A percentile compares a stretch with the other conserved stretches of the same genome.
Conservation (phyloP, 2,888 invertebrate species). For the Pandemis heparana region DNA sequence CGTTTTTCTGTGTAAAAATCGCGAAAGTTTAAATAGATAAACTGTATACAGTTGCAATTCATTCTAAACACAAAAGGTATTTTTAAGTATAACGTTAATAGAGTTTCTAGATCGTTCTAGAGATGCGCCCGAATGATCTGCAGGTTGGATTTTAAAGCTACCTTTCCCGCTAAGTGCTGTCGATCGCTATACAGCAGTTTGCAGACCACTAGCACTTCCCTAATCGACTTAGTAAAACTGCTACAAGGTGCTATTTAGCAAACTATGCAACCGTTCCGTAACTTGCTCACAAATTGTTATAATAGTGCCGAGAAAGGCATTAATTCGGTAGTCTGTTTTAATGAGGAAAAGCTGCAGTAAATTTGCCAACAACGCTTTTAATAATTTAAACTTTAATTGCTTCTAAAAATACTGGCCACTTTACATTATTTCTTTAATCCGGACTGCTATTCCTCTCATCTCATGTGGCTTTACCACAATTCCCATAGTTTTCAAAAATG, state of each 20-base stretch:
- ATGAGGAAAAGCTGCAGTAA: background rate
- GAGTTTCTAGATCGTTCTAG: no score
- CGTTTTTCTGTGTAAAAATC: no score
- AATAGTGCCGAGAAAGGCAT: conserved; percentile 14
- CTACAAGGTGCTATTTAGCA: conserved; percentile 11
- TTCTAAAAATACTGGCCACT: background rate
- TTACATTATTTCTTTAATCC: background rate
- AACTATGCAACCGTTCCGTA: conserved; percentile 20
- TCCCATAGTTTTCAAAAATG: no score
- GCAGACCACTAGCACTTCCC: background rate
- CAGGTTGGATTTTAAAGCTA: conserved; percentile 1
- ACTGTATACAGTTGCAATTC: no score
- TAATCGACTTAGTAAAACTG: conserved; percentile 11
- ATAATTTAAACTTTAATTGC: background rate
- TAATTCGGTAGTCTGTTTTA: conserved; percentile 17
- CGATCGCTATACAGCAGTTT: background rate
- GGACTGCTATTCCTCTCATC: no score
- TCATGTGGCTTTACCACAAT: no score
- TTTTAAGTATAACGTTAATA: no score
- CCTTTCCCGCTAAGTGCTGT: background rate
- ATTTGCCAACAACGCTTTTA: background rate
- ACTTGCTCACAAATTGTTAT: conserved; percentile 13
- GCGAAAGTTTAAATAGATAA: no score
- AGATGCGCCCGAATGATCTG: background rate
- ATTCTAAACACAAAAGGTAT: no score